Evolutionary conservation across 1,140 invertebrate genomes (phyloP).

Genomic region (Pogonognathellus flavescens): DNA sequence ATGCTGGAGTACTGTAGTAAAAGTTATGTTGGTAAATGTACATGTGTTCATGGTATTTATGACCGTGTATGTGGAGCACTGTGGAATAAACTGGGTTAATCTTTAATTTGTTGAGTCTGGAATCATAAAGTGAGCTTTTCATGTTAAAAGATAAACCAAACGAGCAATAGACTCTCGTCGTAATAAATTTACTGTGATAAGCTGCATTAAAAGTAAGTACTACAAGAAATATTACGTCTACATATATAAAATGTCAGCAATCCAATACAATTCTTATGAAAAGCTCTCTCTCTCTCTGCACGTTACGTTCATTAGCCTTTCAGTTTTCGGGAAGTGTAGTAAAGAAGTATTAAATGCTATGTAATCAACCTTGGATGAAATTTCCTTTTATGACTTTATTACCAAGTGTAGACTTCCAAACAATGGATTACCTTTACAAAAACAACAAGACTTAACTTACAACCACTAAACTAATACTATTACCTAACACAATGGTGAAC

Average conservation of each 20-base stretch:
- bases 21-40: neutral
- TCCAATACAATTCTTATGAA: neutral
- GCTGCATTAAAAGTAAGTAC: conserved; percentile 6
- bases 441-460: too few relatives aligned
- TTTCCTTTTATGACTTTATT: conserved; percentile 35
- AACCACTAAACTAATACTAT: neutral
- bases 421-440: neutral
- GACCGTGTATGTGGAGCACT: neutral
- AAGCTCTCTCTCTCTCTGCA: too few relatives aligned
- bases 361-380: conserved; percentile 24
- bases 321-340: neutral
- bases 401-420: neutral
- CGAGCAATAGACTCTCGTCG: conserved; percentile 14
- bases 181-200: conserved; percentile 44
- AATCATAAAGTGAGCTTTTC: conserved; percentile 38
- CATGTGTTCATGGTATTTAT: neutral
- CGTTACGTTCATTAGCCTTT: neutral
- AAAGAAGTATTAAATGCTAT: neutral
- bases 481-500: conserved; percentile 26
- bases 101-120: conserved; percentile 40
- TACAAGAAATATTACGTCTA: neutral
- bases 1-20: too few relatives aligned
- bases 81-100: conserved; percentile 31
- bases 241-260: neutral
- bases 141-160: conserved; percentile 37